Evolutionary conservation across 2,888 invertebrate species (phyloP), one percentile per base, ranked within the genome.

Genomic region (Meandrusa payeni): DNA sequence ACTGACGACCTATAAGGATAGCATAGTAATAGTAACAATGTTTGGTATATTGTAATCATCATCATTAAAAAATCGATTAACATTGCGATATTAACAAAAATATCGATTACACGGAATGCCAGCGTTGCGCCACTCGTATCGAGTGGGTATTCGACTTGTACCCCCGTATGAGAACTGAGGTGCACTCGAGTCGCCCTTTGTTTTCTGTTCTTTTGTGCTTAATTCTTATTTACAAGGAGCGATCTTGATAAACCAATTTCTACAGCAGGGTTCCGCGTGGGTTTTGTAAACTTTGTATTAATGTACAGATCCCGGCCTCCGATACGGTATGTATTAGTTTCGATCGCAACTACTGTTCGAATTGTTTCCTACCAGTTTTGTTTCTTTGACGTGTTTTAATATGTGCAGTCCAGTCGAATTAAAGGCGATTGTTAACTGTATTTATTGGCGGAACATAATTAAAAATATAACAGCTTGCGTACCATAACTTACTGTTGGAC

Each of bases 101-200:
- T 80, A 80, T 80, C 79, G 69, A 77, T 80, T 79, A 69, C 79
- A 69, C 39, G 52, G n/a, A 54, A 56, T 49, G 57, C 54, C 57
- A 45, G 48, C 55, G 57, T 52, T 58, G 60, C 46, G 52, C 39
- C 59, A 53, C 64, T 70, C 51, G 52, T 55, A 38, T 64, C 59
- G 51, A 70, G 67, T 59, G 60, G 59, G 44, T 40, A 46, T 47
- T 51, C 46, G 6, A 40, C 23, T 22, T 7, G 32, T 10, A 39
- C 54, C 55, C 51, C 36, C 33, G 38, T 33, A 52, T 57, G 58
- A 54, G 57, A 57, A 62, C 52, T 32, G 46, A 20, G 38, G 12
- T 9, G 15, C 51, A 51, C 58, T 58, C 58, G 55, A 56, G 53
- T 59, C n/a, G n/a, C 36, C 26, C 37, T 47, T 61, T 63, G 61